Conservation (phyloP, 1,140 invertebrate species). For the Caenorhabditis briggsae region DNA sequence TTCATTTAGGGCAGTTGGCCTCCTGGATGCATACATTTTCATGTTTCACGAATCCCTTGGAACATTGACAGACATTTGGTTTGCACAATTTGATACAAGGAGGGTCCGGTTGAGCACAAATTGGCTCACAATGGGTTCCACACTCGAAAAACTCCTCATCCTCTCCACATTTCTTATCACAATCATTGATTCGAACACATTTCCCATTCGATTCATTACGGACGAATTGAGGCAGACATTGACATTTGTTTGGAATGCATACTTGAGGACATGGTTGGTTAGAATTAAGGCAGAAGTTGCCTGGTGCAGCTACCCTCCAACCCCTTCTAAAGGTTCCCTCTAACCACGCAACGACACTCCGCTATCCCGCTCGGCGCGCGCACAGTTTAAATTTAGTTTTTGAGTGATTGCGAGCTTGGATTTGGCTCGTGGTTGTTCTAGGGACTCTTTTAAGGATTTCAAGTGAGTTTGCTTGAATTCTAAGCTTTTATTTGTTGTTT, state of each 20-base stretch:
- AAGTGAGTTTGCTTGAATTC: no score
- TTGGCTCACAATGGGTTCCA: constrained; percentile 14
- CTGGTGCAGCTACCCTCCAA: no score
- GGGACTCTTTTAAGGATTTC: no score
- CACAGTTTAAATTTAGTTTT: no score
- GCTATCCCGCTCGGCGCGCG: no score
- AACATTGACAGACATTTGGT: constrained; percentile 1
- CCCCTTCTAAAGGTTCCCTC: no score
- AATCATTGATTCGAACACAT: not conserved
- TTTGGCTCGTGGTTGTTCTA: no score
- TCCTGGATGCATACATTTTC: not conserved
- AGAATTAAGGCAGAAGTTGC: no score
- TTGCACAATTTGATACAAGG: not conserved
- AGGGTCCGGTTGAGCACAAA: not conserved
- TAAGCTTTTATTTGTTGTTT: no score
- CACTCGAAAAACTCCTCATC: not conserved
- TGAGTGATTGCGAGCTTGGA: no score
- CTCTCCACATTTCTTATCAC: not conserved
- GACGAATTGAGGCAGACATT: not conserved
- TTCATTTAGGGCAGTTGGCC: not conserved
- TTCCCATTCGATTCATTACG: not conserved
- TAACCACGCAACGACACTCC: no score
- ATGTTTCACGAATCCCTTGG: not conserved
- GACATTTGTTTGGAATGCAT: not conserved
- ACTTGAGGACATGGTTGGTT: no score